These are phyloP conservation scores for Emydoidea blandingii DNA, from an alignment of 2,797 vertebrate species.

Conservation along the genomic window DNA sequence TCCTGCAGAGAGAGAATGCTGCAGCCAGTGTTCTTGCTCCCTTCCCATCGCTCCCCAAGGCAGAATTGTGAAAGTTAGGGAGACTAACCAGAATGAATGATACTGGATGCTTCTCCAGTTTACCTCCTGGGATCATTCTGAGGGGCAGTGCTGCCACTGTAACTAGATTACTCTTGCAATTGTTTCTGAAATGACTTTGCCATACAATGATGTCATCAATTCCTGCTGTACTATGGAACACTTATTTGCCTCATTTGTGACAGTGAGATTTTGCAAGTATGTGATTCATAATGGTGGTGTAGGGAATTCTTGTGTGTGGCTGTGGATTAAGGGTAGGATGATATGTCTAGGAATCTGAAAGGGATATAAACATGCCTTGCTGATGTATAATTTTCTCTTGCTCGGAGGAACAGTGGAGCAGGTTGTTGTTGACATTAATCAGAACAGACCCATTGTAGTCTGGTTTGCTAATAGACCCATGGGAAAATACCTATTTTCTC, in stretches of 20 bases:
- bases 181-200: not conserved
- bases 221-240: not conserved
- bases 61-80: not conserved
- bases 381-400: not conserved
- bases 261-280: conserved; percentile 48
- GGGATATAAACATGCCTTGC: not conserved
- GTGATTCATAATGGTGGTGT: not conserved
- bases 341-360: conserved; percentile 29
- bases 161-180: no score
- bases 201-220: not conserved
- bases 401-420: not conserved
- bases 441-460: not conserved
- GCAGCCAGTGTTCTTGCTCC: not conserved
- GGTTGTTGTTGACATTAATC: not conserved
- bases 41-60: not conserved
- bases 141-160: not conserved
- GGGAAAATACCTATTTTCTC: conserved; percentile 19
- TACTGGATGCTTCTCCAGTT: no score
- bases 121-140: not conserved
- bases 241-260: not conserved
- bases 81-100: not conserved
- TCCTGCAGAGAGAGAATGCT: not conserved
- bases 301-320: conserved; percentile 26
- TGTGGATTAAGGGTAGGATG: conserved; percentile 26
- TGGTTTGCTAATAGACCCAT: not conserved